Percentiles rank a stretch among this genome's conserved stretches.
These are phyloP conservation scores for Phrynocephalus versicolor DNA, from an alignment of 2,113 vertebrate species.

Conservation along the genomic window DNA sequence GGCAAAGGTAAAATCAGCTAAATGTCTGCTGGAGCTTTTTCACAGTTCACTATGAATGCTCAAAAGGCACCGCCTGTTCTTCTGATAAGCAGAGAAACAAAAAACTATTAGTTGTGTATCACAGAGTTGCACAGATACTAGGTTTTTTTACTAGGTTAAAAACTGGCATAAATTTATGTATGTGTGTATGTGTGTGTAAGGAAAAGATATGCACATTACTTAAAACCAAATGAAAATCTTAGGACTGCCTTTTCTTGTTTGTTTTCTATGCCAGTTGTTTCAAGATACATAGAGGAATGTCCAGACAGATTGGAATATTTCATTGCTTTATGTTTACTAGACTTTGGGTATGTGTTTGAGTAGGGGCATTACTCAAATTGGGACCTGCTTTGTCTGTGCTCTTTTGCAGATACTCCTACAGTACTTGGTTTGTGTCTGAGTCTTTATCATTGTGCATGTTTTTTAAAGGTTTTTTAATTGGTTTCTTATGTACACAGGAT, in stretches of 20 bases:
- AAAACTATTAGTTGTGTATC: background rate
- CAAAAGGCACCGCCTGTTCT: background rate
- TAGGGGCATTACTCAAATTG: too few relatives aligned
- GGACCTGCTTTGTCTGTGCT: too few relatives aligned
- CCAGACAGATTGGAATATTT: background rate
- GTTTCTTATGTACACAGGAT: too few relatives aligned
- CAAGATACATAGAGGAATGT: background rate
- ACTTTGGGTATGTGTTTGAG: too few relatives aligned
- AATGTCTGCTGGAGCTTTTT: background rate
- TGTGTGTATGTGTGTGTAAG: too few relatives aligned
- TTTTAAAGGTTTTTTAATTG: too few relatives aligned
- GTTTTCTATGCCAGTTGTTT: too few relatives aligned
- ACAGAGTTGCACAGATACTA: background rate
- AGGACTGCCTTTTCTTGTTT: background rate
- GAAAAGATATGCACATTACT: background rate
- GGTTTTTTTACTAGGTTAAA: background rate
- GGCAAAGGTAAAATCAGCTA: background rate
- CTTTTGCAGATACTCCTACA: too few relatives aligned
- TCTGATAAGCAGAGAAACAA: background rate
- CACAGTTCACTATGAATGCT: too few relatives aligned
- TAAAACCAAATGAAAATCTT: background rate
- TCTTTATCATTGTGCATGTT: too few relatives aligned
- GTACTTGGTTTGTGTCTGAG: too few relatives aligned
- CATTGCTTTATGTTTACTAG: background rate
- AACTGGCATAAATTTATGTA: too few relatives aligned